Base-by-base conservation (phyloP, 92 coral and sea anemone species). In the Palythoa heliodiscus region DNA sequence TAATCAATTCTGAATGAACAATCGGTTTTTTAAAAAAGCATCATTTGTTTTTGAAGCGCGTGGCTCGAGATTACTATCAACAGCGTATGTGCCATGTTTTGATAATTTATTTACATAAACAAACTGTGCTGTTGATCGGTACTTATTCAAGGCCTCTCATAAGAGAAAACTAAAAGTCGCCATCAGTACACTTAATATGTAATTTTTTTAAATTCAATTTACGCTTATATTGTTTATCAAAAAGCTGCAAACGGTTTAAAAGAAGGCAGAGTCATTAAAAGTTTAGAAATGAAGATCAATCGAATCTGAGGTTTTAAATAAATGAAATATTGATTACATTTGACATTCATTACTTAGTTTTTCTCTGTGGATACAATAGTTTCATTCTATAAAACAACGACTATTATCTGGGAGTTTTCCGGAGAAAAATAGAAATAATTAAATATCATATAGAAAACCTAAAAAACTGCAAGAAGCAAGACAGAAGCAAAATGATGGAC, bases 401-500 rank as follows among this genome's bases (percentile, higher is more conserved):
- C 35, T 61, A 19, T 63, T 63, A n/a, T 23, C 20, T 23, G 58
- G 23, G 35, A 48, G 47, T 5, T 17, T 11, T 19, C 17, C 25
- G 22, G 53, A 16, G 57, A 19, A 14, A n/a, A 48, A 11, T 2
- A 20, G 25, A 43, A 22, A 16, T 13, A 11, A 37, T 11, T 43
- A 60, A 7, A n/a, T 1, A 74, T 10, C 16, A 47, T 10, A 63
- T 0, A 12, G 29, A 19, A n/a, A 35, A 40, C 4, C 19, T 1
- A 11, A 66, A 66, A 47, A 4, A 38, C 6, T 16, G 12, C 3
- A 75, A 75, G 6, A 25, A 75, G 29, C 8, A 16, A 11, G 19
- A 52, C 38, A 24, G 60, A 15, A 80, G 35, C 54, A 94, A 90
- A 57, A 90, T 94, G 93, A 93, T 94, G 88, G 98, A 94, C 76